Percentiles rank a stretch among this genome's conserved stretches.
Evolutionary conservation across 2,888 invertebrate genomes (phyloP).

Genomic region (Platypus cylindrus): DNA sequence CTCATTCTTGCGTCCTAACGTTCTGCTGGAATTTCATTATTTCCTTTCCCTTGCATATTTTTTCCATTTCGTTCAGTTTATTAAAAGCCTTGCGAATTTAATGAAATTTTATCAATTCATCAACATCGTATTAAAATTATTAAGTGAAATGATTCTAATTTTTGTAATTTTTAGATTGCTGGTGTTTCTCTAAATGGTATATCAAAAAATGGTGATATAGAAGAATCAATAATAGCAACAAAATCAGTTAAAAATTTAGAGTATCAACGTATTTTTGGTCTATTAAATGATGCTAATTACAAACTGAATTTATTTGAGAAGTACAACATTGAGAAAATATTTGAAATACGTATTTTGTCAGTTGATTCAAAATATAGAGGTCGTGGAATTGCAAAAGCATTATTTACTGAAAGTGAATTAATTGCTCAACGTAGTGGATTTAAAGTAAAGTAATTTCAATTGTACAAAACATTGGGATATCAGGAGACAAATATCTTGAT

Average conservation of each 20-base stretch:
- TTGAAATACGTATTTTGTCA: conserved; percentile 71
- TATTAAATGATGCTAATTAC: conserved; percentile 58
- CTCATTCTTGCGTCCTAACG: too few relatives aligned
- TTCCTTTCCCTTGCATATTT: too few relatives aligned
- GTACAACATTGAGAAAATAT: conserved; percentile 55
- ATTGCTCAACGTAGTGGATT: conserved; percentile 53
- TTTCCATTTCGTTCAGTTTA: too few relatives aligned
- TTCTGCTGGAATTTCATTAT: too few relatives aligned
- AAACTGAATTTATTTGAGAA: conserved; percentile 54
- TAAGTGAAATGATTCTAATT: too few relatives aligned
- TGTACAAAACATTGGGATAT: conserved; percentile 2
- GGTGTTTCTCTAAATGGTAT: conserved; percentile 72
- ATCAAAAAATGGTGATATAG: conserved; percentile 57
- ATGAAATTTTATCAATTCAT: too few relatives aligned
- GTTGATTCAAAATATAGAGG: conserved; percentile 61
- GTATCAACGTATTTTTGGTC: conserved; percentile 66
- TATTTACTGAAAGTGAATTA: conserved; percentile 54
- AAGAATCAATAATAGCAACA: conserved; percentile 54
- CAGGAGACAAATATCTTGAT: too few relatives aligned
- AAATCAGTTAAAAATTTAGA: conserved; percentile 53
- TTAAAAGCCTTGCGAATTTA: too few relatives aligned
- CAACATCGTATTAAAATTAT: too few relatives aligned
- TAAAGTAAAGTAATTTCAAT: conserved; percentile 41
- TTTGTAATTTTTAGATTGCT: conserved; percentile 47
- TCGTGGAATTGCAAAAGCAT: conserved; percentile 58